Evolutionary conservation across 2,797 vertebrate genomes (phyloP), one percentile per base, ranked within the genome.

Genomic region (Trematomus bernacchii): DNA sequence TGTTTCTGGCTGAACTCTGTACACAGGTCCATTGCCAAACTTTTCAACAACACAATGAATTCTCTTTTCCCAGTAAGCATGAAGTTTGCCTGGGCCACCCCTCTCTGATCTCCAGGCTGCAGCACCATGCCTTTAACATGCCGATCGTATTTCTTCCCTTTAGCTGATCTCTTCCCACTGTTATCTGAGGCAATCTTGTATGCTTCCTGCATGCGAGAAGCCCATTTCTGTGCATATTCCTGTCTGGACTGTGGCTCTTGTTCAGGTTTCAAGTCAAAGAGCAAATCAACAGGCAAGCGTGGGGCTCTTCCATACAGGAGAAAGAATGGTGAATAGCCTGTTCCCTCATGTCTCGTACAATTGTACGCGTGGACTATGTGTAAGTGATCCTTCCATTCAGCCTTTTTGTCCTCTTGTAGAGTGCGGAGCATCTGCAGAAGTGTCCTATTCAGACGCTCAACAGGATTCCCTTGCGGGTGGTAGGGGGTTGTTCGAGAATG

Each of bases 191-290:
- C 23, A 23, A 23, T 23, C 23, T 23, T 23, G 23, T 65, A 76
- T 18, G 57, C 47, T 9, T 74, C 61, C 10, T 52, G 50, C 71
- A 71, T 71, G 1, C 16, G 3, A 4, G 3, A 33, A 21, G 30
- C 43, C 72, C 33, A 76, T 63, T 70, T 76, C 3, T 65, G 10
- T 70, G 66, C 66, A 73, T 61, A 61, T 18, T 44, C 47, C 3
- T 66, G 18, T 16, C 66, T 70, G 6, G 60, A 11, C 0, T n/a
- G 27, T 8, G 33, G 12, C 3, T 48, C 3, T 3, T 33, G 2
- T 1, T 44, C 33, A 21, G 48, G n/a, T 52, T 52, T 52, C 5
- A 52, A 0, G 10, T 65, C 48, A 15, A 67, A 46, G 7, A 67
- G 40, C 52, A 67, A 3, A 52, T 65, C 47, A 3, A 51, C 30